Evolutionary conservation across 2,888 invertebrate genomes (phyloP).

Genomic region (Leptopilina drosophilae): DNA sequence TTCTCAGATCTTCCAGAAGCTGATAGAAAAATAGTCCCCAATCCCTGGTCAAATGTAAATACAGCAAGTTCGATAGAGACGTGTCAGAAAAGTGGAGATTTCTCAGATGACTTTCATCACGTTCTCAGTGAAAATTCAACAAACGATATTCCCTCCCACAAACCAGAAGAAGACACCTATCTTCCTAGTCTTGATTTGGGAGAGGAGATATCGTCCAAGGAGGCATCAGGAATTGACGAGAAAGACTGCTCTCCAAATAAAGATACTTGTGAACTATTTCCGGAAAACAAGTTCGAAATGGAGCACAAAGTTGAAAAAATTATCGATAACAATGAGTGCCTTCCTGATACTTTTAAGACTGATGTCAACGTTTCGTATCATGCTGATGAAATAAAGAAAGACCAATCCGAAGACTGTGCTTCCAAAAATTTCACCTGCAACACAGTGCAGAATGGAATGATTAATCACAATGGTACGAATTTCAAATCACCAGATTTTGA

Average conservation of each 20-base stretch:
- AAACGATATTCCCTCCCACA: not conserved
- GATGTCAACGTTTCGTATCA: conserved; percentile 9
- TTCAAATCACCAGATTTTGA: conserved; percentile 50
- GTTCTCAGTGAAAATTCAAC: not conserved
- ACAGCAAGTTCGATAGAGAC: not conserved
- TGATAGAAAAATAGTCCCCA: conserved; percentile 18
- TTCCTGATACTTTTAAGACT: conserved; percentile 30
- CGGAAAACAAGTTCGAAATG: conserved; percentile 32
- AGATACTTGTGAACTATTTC: conserved; percentile 26
- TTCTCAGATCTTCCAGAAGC: conserved; percentile 36
- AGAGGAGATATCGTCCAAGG: conserved; percentile 51
- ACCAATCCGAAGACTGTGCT: not conserved
- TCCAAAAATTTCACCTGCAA: not conserved
- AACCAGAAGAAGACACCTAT: conserved; percentile 10
- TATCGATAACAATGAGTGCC: conserved; percentile 46
- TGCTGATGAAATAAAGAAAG: not conserved
- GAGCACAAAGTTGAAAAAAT: conserved; percentile 20
- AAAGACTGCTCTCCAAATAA: conserved; percentile 56
- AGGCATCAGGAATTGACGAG: conserved; percentile 58
- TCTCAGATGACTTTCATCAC: conserved; percentile 25
- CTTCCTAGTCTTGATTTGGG: conserved; percentile 1
- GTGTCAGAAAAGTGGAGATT: not conserved
- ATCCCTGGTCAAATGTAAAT: not conserved
- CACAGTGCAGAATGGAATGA: not conserved
- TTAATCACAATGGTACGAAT: conserved; percentile 4